A percentile compares a stretch with the other conserved stretches of the same genome.
Conservation (phyloP, 2,113 vertebrate species). For the Isichthys henryi region DNA sequence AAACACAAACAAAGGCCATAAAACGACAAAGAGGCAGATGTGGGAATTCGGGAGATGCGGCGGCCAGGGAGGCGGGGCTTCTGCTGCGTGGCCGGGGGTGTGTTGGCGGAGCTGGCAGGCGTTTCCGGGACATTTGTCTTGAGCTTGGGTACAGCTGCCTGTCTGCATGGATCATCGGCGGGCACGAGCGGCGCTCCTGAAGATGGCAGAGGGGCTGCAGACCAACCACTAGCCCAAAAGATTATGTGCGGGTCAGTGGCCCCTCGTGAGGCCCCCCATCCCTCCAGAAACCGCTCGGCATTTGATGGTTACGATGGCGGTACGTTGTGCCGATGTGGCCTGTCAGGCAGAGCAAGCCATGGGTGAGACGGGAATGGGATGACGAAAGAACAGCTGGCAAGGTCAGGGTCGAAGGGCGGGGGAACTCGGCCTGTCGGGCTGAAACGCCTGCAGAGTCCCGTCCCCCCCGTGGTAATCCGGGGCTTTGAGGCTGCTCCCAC, state of each 20-base stretch:
- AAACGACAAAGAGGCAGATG: not conserved
- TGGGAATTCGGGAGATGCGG: conserved; percentile 21
- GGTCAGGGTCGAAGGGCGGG: conserved; percentile 34
- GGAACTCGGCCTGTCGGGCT: conserved; percentile 28
- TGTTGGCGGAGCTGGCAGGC: conserved; percentile 51
- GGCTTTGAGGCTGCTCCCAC: conserved; percentile 17
- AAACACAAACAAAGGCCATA: not conserved
- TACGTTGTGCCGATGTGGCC: conserved; percentile 38
- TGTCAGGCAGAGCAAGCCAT: not conserved
- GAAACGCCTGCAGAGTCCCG: conserved; percentile 20
- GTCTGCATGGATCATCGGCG: conserved; percentile 53
- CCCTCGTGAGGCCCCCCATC: conserved; percentile 5
- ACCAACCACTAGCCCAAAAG: conserved; percentile 45
- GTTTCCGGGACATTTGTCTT: conserved; percentile 67
- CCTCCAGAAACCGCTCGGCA: not conserved
- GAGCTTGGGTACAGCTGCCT: conserved; percentile 61
- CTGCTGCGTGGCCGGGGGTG: conserved; percentile 45
- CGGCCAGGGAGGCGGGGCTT: conserved; percentile 18
- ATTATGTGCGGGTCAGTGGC: conserved; percentile 49
- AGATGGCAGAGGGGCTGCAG: conserved; percentile 40
- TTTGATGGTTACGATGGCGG: conserved; percentile 38
- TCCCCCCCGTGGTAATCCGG: not conserved
- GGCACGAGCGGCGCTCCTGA: conserved; percentile 54
- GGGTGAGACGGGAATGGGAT: conserved; percentile 13
- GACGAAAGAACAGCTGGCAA: conserved; percentile 40